phyloP scores from a whole-genome alignment of 2,113 vertebrate genomes.

The Coregonus clupeaformis region DNA sequence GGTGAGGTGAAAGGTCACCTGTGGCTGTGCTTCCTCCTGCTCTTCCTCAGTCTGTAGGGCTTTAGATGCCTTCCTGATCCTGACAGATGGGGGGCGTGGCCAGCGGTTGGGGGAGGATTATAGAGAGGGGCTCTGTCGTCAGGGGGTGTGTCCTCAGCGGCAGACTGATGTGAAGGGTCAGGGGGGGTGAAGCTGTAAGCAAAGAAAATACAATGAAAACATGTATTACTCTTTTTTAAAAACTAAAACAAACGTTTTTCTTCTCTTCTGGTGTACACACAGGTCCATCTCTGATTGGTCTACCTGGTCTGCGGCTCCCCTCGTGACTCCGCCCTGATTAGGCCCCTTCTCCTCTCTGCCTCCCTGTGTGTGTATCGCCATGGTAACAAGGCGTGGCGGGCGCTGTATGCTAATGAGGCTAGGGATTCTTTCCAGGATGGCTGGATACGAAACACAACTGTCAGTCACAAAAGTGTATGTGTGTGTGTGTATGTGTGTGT shows the following conservation, averaged over 20 bases:
- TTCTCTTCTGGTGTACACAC: neutral
- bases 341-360: slow-evolving; percentile 40
- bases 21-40: slow-evolving; percentile 16
- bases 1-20: slow-evolving; percentile 45
- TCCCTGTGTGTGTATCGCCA: slow-evolving; percentile 42
- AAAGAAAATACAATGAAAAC: neutral
- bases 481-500: neutral
- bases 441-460: slow-evolving; percentile 51
- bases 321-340: slow-evolving; percentile 24
- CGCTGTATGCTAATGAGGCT: slow-evolving; percentile 64
- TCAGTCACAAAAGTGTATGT: neutral
- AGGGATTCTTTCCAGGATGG: slow-evolving; percentile 77
- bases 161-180: neutral
- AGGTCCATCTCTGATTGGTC: neutral
- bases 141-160: neutral
- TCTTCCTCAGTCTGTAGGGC: slow-evolving; percentile 57
- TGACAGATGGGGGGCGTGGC: neutral
- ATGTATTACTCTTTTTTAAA: neutral
- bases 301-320: slow-evolving; percentile 32
- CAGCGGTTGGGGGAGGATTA: neutral
- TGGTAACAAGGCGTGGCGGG: slow-evolving; percentile 69
- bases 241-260: too few species aligned
- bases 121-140: slow-evolving; percentile 5
- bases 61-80: slow-evolving; percentile 42
- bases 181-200: slow-evolving; percentile 17